Base-by-base conservation (phyloP, 2,797 vertebrate genomes). In the Scomberomorus guttatus region DNA sequence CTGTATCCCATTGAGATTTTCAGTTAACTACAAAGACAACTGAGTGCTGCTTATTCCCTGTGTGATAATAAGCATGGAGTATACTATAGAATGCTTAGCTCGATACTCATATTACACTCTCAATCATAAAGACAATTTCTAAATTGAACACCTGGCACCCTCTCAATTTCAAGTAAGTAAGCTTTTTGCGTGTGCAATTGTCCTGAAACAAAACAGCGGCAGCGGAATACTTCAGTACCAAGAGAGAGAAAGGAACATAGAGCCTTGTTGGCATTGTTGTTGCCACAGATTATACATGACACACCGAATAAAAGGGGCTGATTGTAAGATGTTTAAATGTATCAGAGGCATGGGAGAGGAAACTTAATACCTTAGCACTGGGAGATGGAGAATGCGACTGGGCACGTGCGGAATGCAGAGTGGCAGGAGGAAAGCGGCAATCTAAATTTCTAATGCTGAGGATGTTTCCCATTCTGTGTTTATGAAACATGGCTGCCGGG, bases 381-480 rank as follows among this genome's bases (percentile, higher is more conserved):
- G 91, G 90, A 93, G 59, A 83, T 80, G 84, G 85, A 86, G 91
- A 90, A 92, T 92, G 93, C 22, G 89, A 92, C 80, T 72, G 92
- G 92, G 91, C 93, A 94, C 70, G 92, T 84, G 88, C 39, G 84
- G 93, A 94, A 95, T 95, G 93, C 83, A 82, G 91, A 90, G 89
- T 86, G 91, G 90, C 86, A 79, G 80, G 86, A 89, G 86, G 77
- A 86, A 87, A 90, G 82, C 83, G 58, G 84, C 84, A 77, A 94
- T 95, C 93, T 95, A 93, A 89, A 95, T 95, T 95, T 96, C 94
- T 94, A 95, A 96, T 93, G 93, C 92, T 87, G 89, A 93, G 92
- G 94, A 95, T 94, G 94, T 95, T 95, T 95, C 94, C 92, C 77
- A 86, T 93, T 94, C 89, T 82, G 89, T 94, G 95, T 95, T 95